Percentiles rank a stretch among this genome's conserved stretches.
Conservation (phyloP, 2,888 invertebrate genomes). For the Brassicogethes aeneus region DNA sequence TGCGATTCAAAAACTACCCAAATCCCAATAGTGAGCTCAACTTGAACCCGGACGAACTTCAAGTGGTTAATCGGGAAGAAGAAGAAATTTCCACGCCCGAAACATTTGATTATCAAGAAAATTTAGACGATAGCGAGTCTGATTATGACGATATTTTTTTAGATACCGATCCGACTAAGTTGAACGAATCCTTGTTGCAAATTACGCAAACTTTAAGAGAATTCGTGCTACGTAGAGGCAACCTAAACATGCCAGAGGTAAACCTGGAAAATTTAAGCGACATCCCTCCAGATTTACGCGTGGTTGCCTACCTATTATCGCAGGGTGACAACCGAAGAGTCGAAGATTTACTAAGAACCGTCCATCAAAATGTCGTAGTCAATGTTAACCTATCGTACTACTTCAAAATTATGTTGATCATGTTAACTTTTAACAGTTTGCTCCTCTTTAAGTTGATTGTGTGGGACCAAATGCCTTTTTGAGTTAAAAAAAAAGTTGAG, state of each 20-base stretch:
- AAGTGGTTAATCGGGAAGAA: neutral
- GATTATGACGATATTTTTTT: no score
- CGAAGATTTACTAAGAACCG: conserved; percentile 17
- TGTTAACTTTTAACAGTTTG: conserved; percentile 23
- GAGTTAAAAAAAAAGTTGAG: neutral
- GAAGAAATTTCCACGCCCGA: neutral
- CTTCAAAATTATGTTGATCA: conserved; percentile 24
- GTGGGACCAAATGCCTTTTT: conserved; percentile 14
- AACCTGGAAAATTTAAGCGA: neutral
- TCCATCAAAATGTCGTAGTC: conserved; percentile 21
- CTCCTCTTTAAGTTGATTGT: conserved; percentile 21
- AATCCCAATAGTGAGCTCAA: neutral
- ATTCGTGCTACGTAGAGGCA: neutral
- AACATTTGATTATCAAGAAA: neutral
- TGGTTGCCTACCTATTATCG: conserved; percentile 15
- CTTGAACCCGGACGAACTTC: neutral
- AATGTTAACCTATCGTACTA: conserved; percentile 24
- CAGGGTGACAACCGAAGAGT: conserved; percentile 21
- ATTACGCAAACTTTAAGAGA: neutral
- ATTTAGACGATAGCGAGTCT: neutral
- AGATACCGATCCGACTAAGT: neutral
- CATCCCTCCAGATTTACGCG: conserved; percentile 4
- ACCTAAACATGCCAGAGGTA: neutral
- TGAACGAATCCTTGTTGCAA: neutral
- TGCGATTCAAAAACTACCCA: neutral